Base-by-base conservation (phyloP, 2,113 vertebrate genomes). In the Bujurquina vittata region DNA sequence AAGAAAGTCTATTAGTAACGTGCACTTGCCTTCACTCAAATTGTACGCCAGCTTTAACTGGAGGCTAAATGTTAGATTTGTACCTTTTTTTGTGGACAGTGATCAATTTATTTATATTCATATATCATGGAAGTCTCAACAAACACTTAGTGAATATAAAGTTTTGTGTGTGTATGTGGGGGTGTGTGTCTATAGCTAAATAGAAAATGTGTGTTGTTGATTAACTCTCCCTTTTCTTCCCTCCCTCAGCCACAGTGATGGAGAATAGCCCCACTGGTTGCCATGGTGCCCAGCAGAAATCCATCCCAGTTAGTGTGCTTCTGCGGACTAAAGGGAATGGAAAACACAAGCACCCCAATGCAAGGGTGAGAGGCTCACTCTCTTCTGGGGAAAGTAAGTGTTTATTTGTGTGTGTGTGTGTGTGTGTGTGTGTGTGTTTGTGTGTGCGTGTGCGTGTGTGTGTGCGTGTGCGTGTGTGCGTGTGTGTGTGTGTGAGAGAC, bases 261-360 rank as follows among this genome's bases (percentile, higher is more conserved):
- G 87, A 89, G 88, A 92, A 88, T 83, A 89, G 85, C 73, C 78
- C 79, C 77, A 40, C 52, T 80, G 86, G 93, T 94, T 94, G 77
- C 89, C 87, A 94, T 93, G 93, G 84, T 1, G n/a, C 84, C 89
- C 69, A 60, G 88, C 80, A 91, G 89, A 87, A 91, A 91, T 93
- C 88, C 84, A 83, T 90, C 87, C 92, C 80, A 74, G 79, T 84
- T 74, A 26, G 56, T 88, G 76, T 74, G 83, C 85, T 86, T 83
- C n/a, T 52, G 75, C 4, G 29, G 22, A 77, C 59, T 65, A 43
- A 87, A 69, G 62, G 77, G 85, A 88, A 85, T 85, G n/a, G 79
- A 57, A 88, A 90, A 84, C 60, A 84, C 26, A 74, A 76, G 79
- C 35, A 69, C 83, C 77, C 78, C 10, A 29, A 63, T 69, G 75